Conservation (phyloP, 2,888 invertebrate species). For the Nomada fucata region DNA sequence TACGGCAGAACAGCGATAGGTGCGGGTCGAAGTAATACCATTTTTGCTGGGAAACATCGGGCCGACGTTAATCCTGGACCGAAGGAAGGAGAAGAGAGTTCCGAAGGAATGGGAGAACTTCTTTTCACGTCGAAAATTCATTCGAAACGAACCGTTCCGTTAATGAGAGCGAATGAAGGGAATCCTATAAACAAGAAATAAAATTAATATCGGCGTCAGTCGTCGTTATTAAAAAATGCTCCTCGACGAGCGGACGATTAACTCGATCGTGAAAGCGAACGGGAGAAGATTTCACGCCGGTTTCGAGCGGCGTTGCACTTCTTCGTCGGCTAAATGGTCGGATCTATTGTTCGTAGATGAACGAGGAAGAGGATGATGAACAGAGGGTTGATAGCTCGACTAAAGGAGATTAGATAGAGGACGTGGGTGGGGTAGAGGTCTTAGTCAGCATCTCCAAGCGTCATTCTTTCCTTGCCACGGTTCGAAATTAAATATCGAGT, state of each 20-base stretch:
- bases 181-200: not conserved
- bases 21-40: no score
- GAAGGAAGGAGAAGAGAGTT: no score
- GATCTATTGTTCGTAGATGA: constrained; percentile 53
- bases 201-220: no score
- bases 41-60: no score
- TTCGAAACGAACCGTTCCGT: not conserved
- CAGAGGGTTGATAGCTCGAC: constrained; percentile 59
- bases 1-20: not conserved
- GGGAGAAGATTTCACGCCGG: constrained; percentile 6
- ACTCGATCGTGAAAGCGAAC: constrained; percentile 7
- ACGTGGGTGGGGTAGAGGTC: constrained; percentile 38
- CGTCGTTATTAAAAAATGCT: constrained; percentile 3
- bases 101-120: no score
- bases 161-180: not conserved
- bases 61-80: no score
- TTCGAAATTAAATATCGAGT: constrained; percentile 63
- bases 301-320: constrained; percentile 16
- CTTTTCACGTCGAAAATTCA: no score
- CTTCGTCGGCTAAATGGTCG: constrained; percentile 34
- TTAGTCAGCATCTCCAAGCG: constrained; percentile 54
- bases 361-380: constrained; percentile 52
- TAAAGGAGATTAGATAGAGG: constrained; percentile 63
- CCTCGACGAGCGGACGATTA: constrained; percentile 23
- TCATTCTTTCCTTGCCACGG: constrained; percentile 36